phyloP scores from a whole-genome alignment of 2,113 vertebrate species.

The Neoarius graeffei region DNA sequence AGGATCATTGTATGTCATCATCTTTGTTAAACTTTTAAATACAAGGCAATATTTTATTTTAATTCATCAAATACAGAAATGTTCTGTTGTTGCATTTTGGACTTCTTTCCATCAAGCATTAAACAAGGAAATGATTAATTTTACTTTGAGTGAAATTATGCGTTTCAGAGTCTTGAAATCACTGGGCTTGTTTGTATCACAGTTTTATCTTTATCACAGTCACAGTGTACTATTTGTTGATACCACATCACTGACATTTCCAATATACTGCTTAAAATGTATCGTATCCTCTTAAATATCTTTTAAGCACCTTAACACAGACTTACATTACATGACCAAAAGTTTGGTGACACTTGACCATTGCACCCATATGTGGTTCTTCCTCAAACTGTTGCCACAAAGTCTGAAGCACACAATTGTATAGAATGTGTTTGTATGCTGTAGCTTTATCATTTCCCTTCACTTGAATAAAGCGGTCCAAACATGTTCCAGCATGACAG shows the following conservation, averaged over 20 bases:
- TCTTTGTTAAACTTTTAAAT: not conserved
- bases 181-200: not conserved
- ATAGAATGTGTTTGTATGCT: too few species aligned
- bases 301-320: too few species aligned
- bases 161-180: not conserved
- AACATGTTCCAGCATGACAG: too few species aligned
- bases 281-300: not conserved
- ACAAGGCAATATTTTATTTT: not conserved
- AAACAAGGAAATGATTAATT: not conserved
- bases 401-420: too few species aligned
- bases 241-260: not conserved
- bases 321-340: too few species aligned
- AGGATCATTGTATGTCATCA: not conserved
- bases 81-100: too few species aligned
- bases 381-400: too few species aligned
- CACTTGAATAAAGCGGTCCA: too few species aligned
- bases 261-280: not conserved
- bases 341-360: too few species aligned
- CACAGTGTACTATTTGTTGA: too few species aligned
- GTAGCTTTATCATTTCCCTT: too few species aligned
- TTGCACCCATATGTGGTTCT: too few species aligned
- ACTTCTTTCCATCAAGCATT: not conserved
- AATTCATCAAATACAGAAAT: not conserved
- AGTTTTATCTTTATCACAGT: not conserved
- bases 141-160: not conserved